Evolutionary conservation across 2,113 vertebrate species (phyloP), one percentile per base, ranked within the genome.

Genomic region (Tragelaphus imberbis): DNA sequence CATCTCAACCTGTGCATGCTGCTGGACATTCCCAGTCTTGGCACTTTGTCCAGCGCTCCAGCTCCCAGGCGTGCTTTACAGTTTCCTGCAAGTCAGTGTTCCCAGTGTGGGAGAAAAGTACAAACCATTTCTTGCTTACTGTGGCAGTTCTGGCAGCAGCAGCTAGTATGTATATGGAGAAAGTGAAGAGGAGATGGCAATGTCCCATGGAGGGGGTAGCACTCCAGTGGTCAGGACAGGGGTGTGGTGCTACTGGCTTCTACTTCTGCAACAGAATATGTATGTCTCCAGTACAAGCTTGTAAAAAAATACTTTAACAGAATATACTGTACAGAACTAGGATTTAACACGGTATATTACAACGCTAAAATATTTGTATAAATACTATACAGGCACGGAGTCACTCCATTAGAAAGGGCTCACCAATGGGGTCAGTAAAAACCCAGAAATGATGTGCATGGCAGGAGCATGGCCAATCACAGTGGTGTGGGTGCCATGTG

Each of bases 291-390:
- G 97, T 97, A 98, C 98, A 98, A 93, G 96, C 97, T 98, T 98
- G 98, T 99, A 99, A 98, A 99, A 99, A 99, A 99, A 99, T 99
- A 99, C 91, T 98, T 98, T 98, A 97, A 98, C 98, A 98, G 94
- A 97, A 98, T 99, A 98, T 98, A 98, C 98, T 99, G 84, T 96
- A 99, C 90, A 96, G 94, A 96, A 96, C 87, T 84, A n/a, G 97
- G 94, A 77, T 65, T 88, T 84, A 84, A 98, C 88, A 90, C 23
- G n/a, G 58, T 95, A 71, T 97, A 81, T 96, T 88, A 97, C 98
- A 99, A 97, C 94, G 98, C 98, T 98, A 98, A 98, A 98, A 98
- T 97, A 98, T 98, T 97, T 90, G 97, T 98, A 99, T 99, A 99
- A 99, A 99, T 99, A 99, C 99, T 99, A 98, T 99, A 99, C 98